phyloP scores from a whole-genome alignment of 2,113 vertebrate genomes.

The Microcebus griseorufus region DNA sequence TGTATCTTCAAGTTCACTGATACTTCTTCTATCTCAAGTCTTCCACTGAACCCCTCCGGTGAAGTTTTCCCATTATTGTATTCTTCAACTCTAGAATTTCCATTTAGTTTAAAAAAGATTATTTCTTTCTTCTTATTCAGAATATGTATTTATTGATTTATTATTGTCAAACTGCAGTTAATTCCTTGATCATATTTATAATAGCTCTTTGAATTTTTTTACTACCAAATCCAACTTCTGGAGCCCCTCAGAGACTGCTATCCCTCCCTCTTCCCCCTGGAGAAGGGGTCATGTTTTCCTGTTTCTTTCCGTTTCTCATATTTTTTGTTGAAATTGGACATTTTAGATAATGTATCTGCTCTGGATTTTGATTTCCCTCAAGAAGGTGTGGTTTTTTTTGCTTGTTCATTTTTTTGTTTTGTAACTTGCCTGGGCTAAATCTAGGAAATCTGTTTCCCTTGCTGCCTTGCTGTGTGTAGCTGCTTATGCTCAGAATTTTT shows the following conservation, averaged over 20 bases:
- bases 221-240: not conserved
- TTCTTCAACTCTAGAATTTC: not conserved
- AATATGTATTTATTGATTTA: not conserved
- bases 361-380: not conserved
- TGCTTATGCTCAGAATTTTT: too few species aligned
- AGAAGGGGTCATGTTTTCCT: not conserved
- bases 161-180: not conserved
- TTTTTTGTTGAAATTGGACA: not conserved
- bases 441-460: not conserved
- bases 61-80: not conserved
- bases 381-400: not conserved
- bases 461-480: not conserved
- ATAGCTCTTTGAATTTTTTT: not conserved
- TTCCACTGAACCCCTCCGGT: not conserved
- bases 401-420: not conserved
- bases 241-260: not conserved
- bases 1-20: not conserved
- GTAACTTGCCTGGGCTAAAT: too few species aligned
- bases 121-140: not conserved
- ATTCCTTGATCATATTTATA: not conserved
- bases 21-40: not conserved
- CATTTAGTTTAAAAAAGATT: not conserved
- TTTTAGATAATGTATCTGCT: not conserved
- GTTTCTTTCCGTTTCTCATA: not conserved
- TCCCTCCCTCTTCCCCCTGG: rapidly evolving